phyloP scores from a whole-genome alignment of 2,113 vertebrate genomes.

The Microcebus murinus region DNA sequence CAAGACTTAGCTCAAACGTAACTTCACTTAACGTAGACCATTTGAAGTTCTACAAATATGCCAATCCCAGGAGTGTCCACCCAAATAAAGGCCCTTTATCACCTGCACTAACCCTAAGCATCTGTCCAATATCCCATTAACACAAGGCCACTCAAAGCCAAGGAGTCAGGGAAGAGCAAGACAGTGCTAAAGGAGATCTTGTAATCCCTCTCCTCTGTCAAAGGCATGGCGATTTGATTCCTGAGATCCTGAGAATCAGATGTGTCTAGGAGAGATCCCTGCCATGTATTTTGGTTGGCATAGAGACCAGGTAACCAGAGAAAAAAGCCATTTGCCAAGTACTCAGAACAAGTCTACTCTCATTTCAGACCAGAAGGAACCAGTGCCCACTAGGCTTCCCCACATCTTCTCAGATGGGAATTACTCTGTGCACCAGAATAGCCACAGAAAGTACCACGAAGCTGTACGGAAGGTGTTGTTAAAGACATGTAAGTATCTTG shows the following conservation, averaged over 20 bases:
- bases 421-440: conserved; percentile 76
- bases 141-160: not conserved
- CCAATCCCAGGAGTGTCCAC: not conserved
- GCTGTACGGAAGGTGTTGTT: conserved; percentile 72
- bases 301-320: not conserved
- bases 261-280: not conserved
- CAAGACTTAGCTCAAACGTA: conserved; percentile 32
- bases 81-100: not conserved
- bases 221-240: not conserved
- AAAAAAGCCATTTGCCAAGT: not conserved
- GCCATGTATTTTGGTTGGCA: not conserved
- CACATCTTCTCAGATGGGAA: conserved; percentile 67
- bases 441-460: conserved; percentile 80
- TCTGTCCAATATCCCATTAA: not conserved
- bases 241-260: not conserved
- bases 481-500: conserved; percentile 79
- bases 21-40: not conserved
- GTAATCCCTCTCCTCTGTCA: not conserved
- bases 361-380: conserved; percentile 69
- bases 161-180: not conserved
- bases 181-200: not conserved
- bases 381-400: conserved; percentile 69
- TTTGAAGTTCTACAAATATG: conserved; percentile 33
- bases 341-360: conserved; percentile 30
- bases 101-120: not conserved